Evolutionary conservation across 2,888 invertebrate species (phyloP).

Genomic region (Malachius bipustulatus): DNA sequence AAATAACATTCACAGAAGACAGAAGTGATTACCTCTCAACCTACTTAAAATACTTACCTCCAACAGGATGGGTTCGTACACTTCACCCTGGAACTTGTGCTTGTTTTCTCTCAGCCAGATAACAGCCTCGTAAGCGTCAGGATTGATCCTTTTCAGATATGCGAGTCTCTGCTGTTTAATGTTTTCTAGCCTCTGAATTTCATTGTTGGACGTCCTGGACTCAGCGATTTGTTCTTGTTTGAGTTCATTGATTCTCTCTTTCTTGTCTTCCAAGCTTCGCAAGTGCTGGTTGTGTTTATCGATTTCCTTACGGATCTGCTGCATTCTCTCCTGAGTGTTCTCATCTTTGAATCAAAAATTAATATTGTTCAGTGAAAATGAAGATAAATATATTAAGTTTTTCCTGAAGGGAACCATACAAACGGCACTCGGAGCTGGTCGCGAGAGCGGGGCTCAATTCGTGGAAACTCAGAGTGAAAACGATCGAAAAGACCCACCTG

Average conservation of each 20-base stretch:
- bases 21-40: too few relatives aligned
- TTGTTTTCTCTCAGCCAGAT: constrained; percentile 60
- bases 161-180: constrained; percentile 43
- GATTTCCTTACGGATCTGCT: too few relatives aligned
- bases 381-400: too few relatives aligned
- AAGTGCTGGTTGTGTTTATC: too few relatives aligned
- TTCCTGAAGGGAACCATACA: constrained; percentile 24
- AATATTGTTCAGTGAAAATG: too few relatives aligned
- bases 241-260: too few relatives aligned
- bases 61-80: constrained; percentile 67
- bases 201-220: constrained; percentile 33
- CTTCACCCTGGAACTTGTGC: constrained; percentile 51
- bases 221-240: constrained; percentile 30
- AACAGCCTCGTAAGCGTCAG: constrained; percentile 57
- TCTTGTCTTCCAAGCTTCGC: too few relatives aligned
- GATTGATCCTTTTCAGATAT: constrained; percentile 37
- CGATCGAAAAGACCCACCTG: constrained; percentile 24
- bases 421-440: constrained; percentile 21
- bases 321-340: constrained; percentile 18
- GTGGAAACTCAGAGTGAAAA: constrained; percentile 23
- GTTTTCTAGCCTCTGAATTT: constrained; percentile 39
- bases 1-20: too few relatives aligned
- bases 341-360: too few relatives aligned
- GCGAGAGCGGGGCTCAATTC: constrained; percentile 23
- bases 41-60: constrained; percentile 45